Base-by-base conservation (phyloP, 2,797 vertebrate species). In the Choloepus didactylus region DNA sequence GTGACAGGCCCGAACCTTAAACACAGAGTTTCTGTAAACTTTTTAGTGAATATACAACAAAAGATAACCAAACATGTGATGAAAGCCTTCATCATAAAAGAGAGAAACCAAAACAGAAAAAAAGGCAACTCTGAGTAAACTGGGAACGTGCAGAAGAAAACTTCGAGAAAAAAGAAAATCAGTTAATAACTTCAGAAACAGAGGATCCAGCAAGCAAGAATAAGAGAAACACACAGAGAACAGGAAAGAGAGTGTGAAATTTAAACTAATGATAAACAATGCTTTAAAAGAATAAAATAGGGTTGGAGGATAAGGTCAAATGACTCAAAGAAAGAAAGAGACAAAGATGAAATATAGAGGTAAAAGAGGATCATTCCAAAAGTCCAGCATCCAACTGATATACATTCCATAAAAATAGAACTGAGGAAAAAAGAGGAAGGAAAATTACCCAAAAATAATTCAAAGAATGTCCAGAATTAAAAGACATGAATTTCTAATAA, bases 11-110 rank as follows among this genome's bases (percentile, higher is more conserved):
- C 83, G 93, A 87, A 54, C 12, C 44, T 86, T 60, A 81, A 93
- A 84, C 15, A 83, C 2, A 76, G 64, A 73, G 41, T 70, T 56
- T 87, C 90, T 70, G 21, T 79, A 86, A 75, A 44, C 38, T 41
- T 95, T 82, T 89, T 62, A 89, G 66, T 59, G 8, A 85, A 77
- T 80, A 89, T 21, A 88, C 46, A 91, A 80, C 29, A 89, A 69
- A 81, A 49, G 21, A 88, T 38, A 94, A 91, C 1, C 72, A 84
- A 84, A 66, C 10, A 81, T 1, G 0, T 35, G 5, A 91, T 31
- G 19, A 92, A 95, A 89, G 10, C 5, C 44, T 94, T 89, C 35
- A 76, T 66, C 41, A 3, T 38, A 59, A 81, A 67, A 91, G 59
- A 80, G 27, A 60, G 6, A 88, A 51, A 35, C 25, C 51, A 84